phyloP scores from a whole-genome alignment of 1,140 invertebrate genomes.

The Medauroidea extradentata region DNA sequence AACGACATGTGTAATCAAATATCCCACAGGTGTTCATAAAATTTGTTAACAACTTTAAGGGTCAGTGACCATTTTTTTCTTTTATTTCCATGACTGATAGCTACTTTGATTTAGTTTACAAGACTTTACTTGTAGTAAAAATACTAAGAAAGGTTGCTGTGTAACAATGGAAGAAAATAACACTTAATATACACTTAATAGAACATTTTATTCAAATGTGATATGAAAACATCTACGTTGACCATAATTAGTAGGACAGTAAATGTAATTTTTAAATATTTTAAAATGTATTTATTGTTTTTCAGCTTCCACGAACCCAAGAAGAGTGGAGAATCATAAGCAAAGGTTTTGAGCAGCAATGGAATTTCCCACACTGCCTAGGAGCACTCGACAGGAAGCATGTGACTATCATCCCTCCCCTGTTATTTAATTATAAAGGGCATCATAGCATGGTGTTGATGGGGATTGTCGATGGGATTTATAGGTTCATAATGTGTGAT shows the following conservation, averaged over 20 bases:
- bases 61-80: too few species aligned
- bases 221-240: not conserved
- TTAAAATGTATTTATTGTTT: conserved; percentile 1
- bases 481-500: too few species aligned
- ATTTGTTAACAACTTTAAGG: too few species aligned
- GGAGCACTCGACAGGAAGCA: conserved; percentile 36
- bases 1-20: too few species aligned
- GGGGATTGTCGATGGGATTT: too few species aligned
- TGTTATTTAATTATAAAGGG: conserved; percentile 44
- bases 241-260: not conserved
- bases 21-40: too few species aligned
- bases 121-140: not conserved
- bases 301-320: conserved; percentile 1
- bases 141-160: not conserved
- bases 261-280: not conserved
- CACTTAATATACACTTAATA: not conserved
- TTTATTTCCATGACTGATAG: too few species aligned
- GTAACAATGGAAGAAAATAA: not conserved
- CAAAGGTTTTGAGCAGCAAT: conserved; percentile 23
- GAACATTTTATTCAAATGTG: not conserved
- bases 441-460: conserved; percentile 38
- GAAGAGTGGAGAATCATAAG: conserved; percentile 25
- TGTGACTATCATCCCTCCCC: conserved; percentile 31
- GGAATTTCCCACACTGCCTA: conserved; percentile 32
- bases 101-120: too few species aligned